Evolutionary conservation across 53 echinoderm and acorn worm genomes (phyloP).

Genomic region (Arbacia lixula): DNA sequence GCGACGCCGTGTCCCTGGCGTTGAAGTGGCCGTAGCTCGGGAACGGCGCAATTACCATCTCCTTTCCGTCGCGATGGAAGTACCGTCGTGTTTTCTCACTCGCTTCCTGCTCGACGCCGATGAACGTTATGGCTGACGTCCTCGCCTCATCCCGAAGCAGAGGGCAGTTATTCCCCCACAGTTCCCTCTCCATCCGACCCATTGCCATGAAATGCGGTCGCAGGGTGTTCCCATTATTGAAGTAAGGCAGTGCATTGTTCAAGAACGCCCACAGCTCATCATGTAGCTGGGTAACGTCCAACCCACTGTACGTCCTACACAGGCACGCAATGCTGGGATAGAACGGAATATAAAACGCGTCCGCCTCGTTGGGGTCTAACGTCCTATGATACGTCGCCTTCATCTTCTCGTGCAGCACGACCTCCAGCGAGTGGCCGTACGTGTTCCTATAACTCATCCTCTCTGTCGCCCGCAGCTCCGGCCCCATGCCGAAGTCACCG

Average conservation of each 20-base stretch:
- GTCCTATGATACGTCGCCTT: slow-evolving; percentile 68
- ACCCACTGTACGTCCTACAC: slow-evolving; percentile 57
- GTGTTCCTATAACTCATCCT: slow-evolving; percentile 71
- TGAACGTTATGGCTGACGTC: slow-evolving; percentile 78
- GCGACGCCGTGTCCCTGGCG: slow-evolving; percentile 36
- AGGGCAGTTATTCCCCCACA: slow-evolving; percentile 85
- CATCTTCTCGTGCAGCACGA: slow-evolving; percentile 79
- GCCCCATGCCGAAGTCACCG: slow-evolving; percentile 69
- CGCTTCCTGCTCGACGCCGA: slow-evolving; percentile 80
- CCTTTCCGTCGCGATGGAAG: slow-evolving; percentile 65
- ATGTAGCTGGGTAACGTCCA: slow-evolving; percentile 67
- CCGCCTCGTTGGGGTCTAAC: slow-evolving; percentile 71
- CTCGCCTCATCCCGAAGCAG: slow-evolving; percentile 72
- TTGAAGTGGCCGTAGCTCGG: slow-evolving; percentile 79
- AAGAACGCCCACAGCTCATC: slow-evolving; percentile 76
- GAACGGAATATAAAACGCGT: slow-evolving; percentile 85
- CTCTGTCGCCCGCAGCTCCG: slow-evolving; percentile 69
- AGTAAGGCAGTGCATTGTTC: slow-evolving; percentile 62
- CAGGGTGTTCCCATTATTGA: slow-evolving; percentile 66
- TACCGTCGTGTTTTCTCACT: slow-evolving; percentile 76
- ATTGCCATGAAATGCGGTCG: slow-evolving; percentile 90
- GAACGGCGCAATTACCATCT: slow-evolving; percentile 88
- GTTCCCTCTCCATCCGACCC: slow-evolving; percentile 77
- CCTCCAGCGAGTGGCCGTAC: slow-evolving; percentile 65
- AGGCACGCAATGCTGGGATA: slow-evolving; percentile 80